Evolutionary conservation across 2,888 invertebrate species (phyloP).

Genomic region (Zaprionus obscuricornis): DNA sequence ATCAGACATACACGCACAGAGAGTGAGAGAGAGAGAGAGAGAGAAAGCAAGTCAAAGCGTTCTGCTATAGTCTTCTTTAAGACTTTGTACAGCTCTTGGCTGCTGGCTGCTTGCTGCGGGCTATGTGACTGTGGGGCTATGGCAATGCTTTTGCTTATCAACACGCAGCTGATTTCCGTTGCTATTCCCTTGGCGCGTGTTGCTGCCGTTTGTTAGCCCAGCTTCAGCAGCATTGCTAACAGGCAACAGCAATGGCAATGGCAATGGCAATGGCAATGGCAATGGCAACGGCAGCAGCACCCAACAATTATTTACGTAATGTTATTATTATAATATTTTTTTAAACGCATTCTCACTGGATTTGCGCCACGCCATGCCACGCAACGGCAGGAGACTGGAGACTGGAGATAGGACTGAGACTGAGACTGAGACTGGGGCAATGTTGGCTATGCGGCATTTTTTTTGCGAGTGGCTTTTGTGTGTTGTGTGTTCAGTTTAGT

Average conservation of each 20-base stretch:
- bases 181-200: conserved; percentile 71
- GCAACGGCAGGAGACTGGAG: neutral
- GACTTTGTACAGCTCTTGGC: conserved; percentile 39
- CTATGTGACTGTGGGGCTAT: conserved; percentile 18
- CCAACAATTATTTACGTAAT: conserved; percentile 80
- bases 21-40: conserved; percentile 24
- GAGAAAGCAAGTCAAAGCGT: conserved; percentile 34
- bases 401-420: neutral
- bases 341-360: conserved; percentile 79
- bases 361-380: conserved; percentile 49
- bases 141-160: conserved; percentile 73
- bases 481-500: conserved; percentile 30
- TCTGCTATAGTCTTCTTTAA: conserved; percentile 1
- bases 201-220: conserved; percentile 36
- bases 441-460: conserved; percentile 65
- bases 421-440: conserved; percentile 39
- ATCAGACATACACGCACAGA: neutral
- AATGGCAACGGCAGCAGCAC: conserved; percentile 50
- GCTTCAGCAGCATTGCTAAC: neutral
- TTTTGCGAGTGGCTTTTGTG: conserved; percentile 77
- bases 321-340: conserved; percentile 80
- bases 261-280: conserved; percentile 7
- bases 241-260: neutral
- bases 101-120: conserved; percentile 5
- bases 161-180: conserved; percentile 80